phyloP scores from a whole-genome alignment of 2,888 invertebrate species.

The Drosophila quasianomalipes region DNA sequence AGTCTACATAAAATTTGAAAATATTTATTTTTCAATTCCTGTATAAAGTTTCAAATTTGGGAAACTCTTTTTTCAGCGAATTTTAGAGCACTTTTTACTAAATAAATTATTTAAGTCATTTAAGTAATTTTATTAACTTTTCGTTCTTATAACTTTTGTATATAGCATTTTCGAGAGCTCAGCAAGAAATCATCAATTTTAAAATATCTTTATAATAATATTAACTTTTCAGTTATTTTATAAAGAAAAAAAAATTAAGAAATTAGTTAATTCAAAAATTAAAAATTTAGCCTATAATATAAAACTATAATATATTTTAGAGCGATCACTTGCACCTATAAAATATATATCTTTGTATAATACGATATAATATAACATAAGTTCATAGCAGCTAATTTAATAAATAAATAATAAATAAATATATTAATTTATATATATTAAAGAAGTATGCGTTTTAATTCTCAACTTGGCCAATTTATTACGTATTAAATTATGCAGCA shows the following conservation, averaged over 20 bases:
- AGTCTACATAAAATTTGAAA: neutral
- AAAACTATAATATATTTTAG: neutral
- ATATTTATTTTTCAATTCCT: neutral
- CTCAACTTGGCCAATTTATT: neutral
- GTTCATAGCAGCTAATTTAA: slow-evolving; percentile 14
- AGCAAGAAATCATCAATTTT: neutral
- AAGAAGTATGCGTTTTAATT: slow-evolving; percentile 8
- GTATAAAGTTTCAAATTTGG: neutral
- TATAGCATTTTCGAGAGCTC: neutral
- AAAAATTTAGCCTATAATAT: neutral
- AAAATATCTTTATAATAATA: neutral
- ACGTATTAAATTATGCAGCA: neutral
- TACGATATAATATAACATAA: neutral
- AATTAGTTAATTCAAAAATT: neutral
- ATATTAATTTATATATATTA: slow-evolving; percentile 41
- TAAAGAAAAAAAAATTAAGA: neutral
- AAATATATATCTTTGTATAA: neutral
- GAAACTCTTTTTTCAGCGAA: neutral
- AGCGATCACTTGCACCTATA: neutral
- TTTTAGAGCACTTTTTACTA: slow-evolving; percentile 15
- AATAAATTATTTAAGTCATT: neutral
- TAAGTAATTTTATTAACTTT: neutral
- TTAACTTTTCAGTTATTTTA: neutral
- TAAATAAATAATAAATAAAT: slow-evolving; percentile 44
- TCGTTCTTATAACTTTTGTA: neutral